These are phyloP conservation scores for Lacerta viridis DNA, from an alignment of 2,797 vertebrate species.

Conservation along the genomic window DNA sequence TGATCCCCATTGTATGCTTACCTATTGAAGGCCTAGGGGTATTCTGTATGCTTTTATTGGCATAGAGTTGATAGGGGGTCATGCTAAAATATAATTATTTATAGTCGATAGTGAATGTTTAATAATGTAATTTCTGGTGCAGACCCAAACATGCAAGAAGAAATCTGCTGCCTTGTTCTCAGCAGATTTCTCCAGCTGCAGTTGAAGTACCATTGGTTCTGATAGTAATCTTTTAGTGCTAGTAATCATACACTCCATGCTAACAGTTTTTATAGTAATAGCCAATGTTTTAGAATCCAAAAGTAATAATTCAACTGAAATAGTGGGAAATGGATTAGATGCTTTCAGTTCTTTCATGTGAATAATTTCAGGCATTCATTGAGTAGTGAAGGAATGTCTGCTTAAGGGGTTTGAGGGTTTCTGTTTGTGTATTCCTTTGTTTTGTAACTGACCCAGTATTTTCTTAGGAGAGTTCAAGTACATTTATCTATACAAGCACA, in stretches of 20 bases:
- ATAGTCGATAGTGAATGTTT: not conserved
- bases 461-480: constrained; percentile 24
- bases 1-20: no score
- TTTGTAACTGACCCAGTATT: accelerated
- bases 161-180: not conserved
- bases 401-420: not conserved
- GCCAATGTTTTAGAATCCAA: not conserved
- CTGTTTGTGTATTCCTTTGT: not conserved
- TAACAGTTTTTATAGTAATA: not conserved
- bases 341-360: constrained; percentile 15
- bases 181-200: not conserved
- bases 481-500: not conserved
- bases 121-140: not conserved
- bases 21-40: no score
- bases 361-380: constrained; percentile 33
- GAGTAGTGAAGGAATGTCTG: not conserved
- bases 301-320: constrained; percentile 30
- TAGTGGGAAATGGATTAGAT: constrained; percentile 10
- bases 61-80: not conserved
- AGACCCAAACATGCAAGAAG: not conserved
- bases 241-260: not conserved
- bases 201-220: not conserved
- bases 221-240: not conserved
- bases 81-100: not conserved
- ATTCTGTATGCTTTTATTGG: not conserved